Base-by-base conservation (phyloP, 2,797 vertebrate genomes). In the Centroberyx gerrardi region DNA sequence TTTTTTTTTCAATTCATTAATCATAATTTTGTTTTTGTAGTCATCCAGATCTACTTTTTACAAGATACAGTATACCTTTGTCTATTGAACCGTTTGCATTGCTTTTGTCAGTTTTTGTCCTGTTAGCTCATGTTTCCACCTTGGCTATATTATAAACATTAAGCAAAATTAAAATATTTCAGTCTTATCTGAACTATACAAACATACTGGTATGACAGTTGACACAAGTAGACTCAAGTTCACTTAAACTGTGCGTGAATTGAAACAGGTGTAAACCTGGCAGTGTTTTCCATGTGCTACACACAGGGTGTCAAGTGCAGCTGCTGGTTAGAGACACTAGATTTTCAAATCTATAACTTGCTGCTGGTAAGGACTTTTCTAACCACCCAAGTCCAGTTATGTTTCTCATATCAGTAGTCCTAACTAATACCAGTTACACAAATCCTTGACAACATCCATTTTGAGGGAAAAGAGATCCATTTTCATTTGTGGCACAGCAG, bases 151-250 rank as follows among this genome's bases (percentile, higher is more conserved):
- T 91, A 92, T 93, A 94, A 93, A 93, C 90, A 93, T 83, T 80
- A 90, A 85, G 87, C 90, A 90, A 89, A 87, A 87, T 91, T 85
- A 85, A 93, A 93, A 94, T 91, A 90, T 83, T 82, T 86, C 86
- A 83, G 88, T 89, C 87, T 86, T 77, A 89, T 88, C 91, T 88
- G 89, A 92, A 90, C 92, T 92, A 90, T 93, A 93, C 92, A 94
- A 94, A 94, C 91, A 84, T 88, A 91, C 89, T 81, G 87, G 87
- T 80, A 90, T 87, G 81, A 90, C 86, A 68, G 89, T 89, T 83
- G 86, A 92, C 89, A 93, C 88, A 80, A 89, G 80, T 82, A 88
- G 82, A 90, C 85, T 92, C 42, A 60, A 67, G 75, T 87, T 83
- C 62, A 68, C 79, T 85, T 36, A 88, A 90, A 89, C 82, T 92